Evolutionary conservation across 2,797 vertebrate species (phyloP).

Genomic region (Mastacembelus armatus): DNA sequence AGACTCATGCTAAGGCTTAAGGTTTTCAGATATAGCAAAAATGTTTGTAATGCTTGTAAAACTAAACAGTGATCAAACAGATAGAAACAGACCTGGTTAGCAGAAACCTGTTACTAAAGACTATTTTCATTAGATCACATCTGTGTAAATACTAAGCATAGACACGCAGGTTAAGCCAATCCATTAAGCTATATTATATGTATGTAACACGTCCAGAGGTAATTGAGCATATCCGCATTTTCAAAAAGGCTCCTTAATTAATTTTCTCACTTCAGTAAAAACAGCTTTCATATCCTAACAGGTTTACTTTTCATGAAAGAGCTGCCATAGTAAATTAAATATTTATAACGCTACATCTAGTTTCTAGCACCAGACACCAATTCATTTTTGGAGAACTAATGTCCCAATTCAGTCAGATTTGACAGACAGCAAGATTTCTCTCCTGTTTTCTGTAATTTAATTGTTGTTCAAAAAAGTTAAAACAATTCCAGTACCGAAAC

Average conservation of each 20-base stretch:
- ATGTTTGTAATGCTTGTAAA: slow-evolving; percentile 22
- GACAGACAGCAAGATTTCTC: slow-evolving; percentile 57
- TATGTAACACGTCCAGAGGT: too few relatives aligned
- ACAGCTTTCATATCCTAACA: neutral
- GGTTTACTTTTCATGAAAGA: slow-evolving; percentile 9
- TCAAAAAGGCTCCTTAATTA: neutral
- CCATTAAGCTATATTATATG: too few relatives aligned
- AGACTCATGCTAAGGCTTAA: slow-evolving; percentile 20
- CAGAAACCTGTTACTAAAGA: neutral
- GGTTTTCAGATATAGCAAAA: slow-evolving; percentile 43
- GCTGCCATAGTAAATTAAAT: neutral
- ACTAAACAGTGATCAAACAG: slow-evolving; percentile 32
- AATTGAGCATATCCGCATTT: too few relatives aligned
- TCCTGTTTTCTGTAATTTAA: slow-evolving; percentile 52
- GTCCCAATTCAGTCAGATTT: slow-evolving; percentile 66
- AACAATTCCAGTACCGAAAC: slow-evolving; percentile 25
- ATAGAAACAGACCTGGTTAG: slow-evolving; percentile 9
- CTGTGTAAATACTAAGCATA: too few relatives aligned
- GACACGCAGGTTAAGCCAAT: too few relatives aligned
- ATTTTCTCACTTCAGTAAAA: neutral
- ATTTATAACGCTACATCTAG: slow-evolving; percentile 18
- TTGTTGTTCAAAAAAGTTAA: slow-evolving; percentile 44
- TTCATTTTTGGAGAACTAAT: slow-evolving; percentile 35
- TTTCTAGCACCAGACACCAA: slow-evolving; percentile 45
- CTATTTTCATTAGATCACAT: slow-evolving; percentile 10